Evolutionary conservation across 2,113 vertebrate species (phyloP), one percentile per base, ranked within the genome.

Genomic region (Nestor notabilis): DNA sequence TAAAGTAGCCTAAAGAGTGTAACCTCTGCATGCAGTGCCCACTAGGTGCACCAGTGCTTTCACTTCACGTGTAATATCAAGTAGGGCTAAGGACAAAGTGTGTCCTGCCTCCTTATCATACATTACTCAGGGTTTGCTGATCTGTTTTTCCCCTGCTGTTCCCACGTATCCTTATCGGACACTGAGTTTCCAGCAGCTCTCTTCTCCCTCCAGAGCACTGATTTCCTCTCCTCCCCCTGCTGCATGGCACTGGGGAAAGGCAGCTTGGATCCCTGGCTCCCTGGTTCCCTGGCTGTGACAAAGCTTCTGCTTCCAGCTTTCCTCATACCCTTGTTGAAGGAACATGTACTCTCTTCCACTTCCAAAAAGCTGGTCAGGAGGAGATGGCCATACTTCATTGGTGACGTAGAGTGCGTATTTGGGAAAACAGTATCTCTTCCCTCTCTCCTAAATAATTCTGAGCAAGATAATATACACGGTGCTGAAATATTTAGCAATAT

Each of bases 131-230:
- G 39, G 31, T 29, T 63, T 88, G 83, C 83, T 75, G 80, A 44
- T 64, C 64, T 90, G 86, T 61, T 95, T 93, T 96, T 21, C 35
- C 49, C 74, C 28, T 65, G 44, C 81, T 77, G 63, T 95, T 97
- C 91, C 94, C 87, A 84, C 1, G 4, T 55, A 52, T 29, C 41
- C 49, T 96, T 95, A 89, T 91, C 89, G 66, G 74, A 41, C 2
- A 0, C 20, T 29, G 83, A 69, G 44, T 79, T 95, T 95, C 95
- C 92, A 89, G 77, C 77, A 82, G 52, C 56, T 6, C 35, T 56
- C 37, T 68, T 79, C 71, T 85, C 61, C 31, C 0, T 0, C 13
- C 89, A 72, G 21, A 4, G 1, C 41, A 18, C 64, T 49, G 56
- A 65, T 87, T 94, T 91, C 92, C 69, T 71, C 80, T 87, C 56